phyloP scores from a whole-genome alignment of 2,113 vertebrate genomes.

The Tor tambroides region DNA sequence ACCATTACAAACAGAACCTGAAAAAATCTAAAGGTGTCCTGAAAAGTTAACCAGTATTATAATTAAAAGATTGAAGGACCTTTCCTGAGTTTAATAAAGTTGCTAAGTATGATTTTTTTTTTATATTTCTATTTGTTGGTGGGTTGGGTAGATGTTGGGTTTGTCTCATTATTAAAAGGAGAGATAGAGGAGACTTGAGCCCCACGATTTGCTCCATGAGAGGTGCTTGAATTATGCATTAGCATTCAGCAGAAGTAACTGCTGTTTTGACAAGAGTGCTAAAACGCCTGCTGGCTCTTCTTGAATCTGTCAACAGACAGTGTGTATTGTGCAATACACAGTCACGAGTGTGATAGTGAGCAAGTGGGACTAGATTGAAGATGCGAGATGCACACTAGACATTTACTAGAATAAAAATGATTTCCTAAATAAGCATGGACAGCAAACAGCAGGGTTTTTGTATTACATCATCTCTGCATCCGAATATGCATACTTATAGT shows the following conservation, averaged over 20 bases:
- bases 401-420: background rate
- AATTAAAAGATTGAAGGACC: background rate
- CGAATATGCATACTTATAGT: background rate
- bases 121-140: background rate
- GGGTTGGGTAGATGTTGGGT: background rate
- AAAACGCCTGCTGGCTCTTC: slow-evolving; percentile 32
- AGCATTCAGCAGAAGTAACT: slow-evolving; percentile 38
- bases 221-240: slow-evolving; percentile 30
- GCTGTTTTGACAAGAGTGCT: slow-evolving; percentile 33
- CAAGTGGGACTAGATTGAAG: background rate
- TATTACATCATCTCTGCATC: background rate
- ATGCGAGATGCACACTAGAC: background rate
- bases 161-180: background rate
- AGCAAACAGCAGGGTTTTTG: background rate
- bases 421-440: background rate
- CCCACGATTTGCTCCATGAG: background rate
- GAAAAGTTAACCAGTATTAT: background rate
- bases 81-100: background rate
- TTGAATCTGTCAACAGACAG: slow-evolving; percentile 44
- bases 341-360: slow-evolving; percentile 41
- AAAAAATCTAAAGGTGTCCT: background rate
- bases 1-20: background rate
- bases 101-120: too few species aligned
- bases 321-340: background rate
- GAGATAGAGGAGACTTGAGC: slow-evolving; percentile 9